phyloP scores from a whole-genome alignment of 2,797 vertebrate species.

The Chrysocyon brachyurus region DNA sequence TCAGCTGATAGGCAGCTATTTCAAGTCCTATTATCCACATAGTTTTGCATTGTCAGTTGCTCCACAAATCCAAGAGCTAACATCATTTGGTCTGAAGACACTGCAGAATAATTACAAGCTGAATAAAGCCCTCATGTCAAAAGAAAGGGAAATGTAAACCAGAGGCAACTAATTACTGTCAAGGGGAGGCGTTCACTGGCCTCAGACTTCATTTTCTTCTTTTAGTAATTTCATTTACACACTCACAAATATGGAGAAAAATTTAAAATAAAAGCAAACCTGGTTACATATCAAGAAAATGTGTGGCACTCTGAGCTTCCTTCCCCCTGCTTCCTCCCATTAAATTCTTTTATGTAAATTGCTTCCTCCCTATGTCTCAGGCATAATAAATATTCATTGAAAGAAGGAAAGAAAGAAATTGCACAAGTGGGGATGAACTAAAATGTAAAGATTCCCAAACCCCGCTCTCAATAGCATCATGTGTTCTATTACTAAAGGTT shows the following conservation, averaged over 20 bases:
- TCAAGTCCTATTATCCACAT: neutral
- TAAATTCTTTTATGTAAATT: conserved; percentile 52
- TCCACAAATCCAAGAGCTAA: neutral
- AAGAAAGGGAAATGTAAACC: conserved; percentile 53
- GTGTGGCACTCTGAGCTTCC: neutral
- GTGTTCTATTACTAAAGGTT: conserved; percentile 56
- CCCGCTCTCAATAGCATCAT: neutral
- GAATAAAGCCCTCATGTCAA: conserved; percentile 29
- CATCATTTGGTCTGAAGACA: conserved; percentile 38
- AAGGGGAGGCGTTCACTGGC: neutral
- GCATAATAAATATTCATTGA: conserved; percentile 56
- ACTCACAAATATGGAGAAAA: conserved; percentile 14
- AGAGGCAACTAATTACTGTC: conserved; percentile 29
- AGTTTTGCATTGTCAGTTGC: neutral
- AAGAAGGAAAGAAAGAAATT: conserved; percentile 53
- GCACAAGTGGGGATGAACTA: neutral
- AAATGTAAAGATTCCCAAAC: conserved; percentile 57
- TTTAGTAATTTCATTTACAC: conserved; percentile 31
- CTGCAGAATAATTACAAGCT: conserved; percentile 15
- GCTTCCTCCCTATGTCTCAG: conserved; percentile 28
- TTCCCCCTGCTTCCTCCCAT: conserved; percentile 23
- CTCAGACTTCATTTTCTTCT: conserved; percentile 12
- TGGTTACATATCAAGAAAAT: neutral
- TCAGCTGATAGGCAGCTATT: neutral
- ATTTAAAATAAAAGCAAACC: neutral